Base-by-base conservation (phyloP, 2,797 vertebrate genomes). In the Mormyrops attenuatus region DNA sequence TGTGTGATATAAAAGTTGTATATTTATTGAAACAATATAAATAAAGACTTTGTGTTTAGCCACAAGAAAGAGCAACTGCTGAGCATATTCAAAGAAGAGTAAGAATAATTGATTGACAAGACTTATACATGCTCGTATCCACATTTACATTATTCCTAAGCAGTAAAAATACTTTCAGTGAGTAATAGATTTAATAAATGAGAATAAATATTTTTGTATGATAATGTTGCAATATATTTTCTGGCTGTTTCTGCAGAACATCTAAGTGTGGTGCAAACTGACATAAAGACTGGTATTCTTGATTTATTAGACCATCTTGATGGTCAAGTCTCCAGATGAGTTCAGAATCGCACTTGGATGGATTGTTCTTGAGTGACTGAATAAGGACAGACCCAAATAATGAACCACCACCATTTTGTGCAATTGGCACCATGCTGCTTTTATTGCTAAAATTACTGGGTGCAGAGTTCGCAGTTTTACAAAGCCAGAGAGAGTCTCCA, bases 401-500 rank as follows among this genome's bases (percentile, higher is more conserved):
- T 57, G 88, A 88, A 89, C 26, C 60, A 85, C 87, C 55, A 57
- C 49, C 89, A 63, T 2, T 7, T 82, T 91, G 86, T 91, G 63
- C 89, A 87, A 89, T 94, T 96, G 96, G 96, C 96, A 96, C 96
- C 96, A 96, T 97, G 96, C 96, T 97, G 96, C 94, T 93, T 95
- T 97, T 97, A 97, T 97, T 97, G 96, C 96, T 96, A 91, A 94
- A 94, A 94, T 94, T 94, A 80, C 34, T 93, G 93, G 91, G 93
- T 91, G 93, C 94, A 95, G 92, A 92, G 92, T 93, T 92, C 91
- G 91, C 90, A 90, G 91, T 93, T 77, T 94, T 96, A 96, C 95
- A 96, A 97, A 96, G 95, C 94, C 95, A 94, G 94, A 93, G 93
- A 94, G 93, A 95, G 95, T 94, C 93, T 95, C 92, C 94, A 92